phyloP scores from a whole-genome alignment of 2,888 invertebrate genomes.

The Melolontha melolontha region DNA sequence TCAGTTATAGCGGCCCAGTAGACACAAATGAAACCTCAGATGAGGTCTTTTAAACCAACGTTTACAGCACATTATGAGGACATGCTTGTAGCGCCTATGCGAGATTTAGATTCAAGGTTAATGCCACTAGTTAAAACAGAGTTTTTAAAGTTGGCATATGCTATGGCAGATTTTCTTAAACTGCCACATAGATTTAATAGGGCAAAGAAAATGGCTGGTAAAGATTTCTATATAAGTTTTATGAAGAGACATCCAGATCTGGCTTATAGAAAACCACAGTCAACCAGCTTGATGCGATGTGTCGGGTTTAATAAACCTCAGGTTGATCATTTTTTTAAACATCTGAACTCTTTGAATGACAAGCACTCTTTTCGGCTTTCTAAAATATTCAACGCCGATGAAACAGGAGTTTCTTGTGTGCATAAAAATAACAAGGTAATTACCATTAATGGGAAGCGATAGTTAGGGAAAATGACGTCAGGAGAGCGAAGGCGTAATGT shows the following conservation, averaged over 20 bases:
- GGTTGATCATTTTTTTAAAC: background rate
- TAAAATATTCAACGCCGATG: background rate
- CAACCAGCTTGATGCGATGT: constrained; percentile 7
- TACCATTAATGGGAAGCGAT: background rate
- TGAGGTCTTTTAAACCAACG: background rate
- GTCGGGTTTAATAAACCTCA: background rate
- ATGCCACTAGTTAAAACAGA: no score
- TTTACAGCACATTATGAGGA: background rate
- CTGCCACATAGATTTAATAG: constrained; percentile 3
- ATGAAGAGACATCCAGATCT: background rate
- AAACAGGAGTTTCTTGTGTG: background rate
- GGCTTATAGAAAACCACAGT: background rate
- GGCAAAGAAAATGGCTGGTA: background rate
- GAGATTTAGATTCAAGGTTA: background rate
- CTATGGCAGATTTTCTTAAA: background rate
- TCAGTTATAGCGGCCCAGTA: background rate
- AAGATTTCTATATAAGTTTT: no score
- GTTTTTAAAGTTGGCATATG: no score
- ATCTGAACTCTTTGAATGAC: background rate
- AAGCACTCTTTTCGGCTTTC: background rate
- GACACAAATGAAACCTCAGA: background rate
- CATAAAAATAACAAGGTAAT: background rate
- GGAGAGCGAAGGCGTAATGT: background rate
- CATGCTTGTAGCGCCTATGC: background rate
- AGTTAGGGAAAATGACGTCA: background rate